These are phyloP conservation scores for Drosophila nigricruria DNA, from an alignment of 2,888 invertebrate genomes.

Conservation along the genomic window DNA sequence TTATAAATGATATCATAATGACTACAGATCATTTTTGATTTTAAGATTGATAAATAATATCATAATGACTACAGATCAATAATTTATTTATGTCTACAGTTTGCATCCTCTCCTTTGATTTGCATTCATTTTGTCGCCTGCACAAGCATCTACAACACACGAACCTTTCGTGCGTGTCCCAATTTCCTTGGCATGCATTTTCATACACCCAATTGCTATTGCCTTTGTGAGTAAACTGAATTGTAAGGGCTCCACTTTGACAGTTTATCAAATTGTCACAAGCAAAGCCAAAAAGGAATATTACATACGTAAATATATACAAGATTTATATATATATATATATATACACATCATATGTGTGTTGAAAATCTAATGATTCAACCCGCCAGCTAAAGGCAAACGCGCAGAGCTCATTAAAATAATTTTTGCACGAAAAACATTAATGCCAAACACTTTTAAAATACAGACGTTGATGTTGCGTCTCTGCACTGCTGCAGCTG, in stretches of 20 bases:
- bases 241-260: slow-evolving; percentile 48
- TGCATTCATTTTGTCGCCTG: slow-evolving; percentile 24
- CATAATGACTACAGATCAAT: no score
- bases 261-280: slow-evolving; percentile 69
- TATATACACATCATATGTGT: background rate
- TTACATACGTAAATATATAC: background rate
- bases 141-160: background rate
- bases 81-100: no score
- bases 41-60: no score
- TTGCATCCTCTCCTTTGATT: no score
- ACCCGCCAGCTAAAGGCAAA: background rate
- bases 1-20: no score
- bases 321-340: background rate
- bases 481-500: slow-evolving; percentile 68
- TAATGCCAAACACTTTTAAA: slow-evolving; percentile 69
- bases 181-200: slow-evolving; percentile 26
- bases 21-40: no score
- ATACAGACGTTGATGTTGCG: slow-evolving; percentile 54
- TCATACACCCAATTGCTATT: slow-evolving; percentile 4
- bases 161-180: slow-evolving; percentile 11
- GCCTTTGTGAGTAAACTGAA: slow-evolving; percentile 35
- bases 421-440: slow-evolving; percentile 77
- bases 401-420: slow-evolving; percentile 70
- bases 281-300: slow-evolving; percentile 42
- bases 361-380: background rate